phyloP scores from a whole-genome alignment of 2,888 invertebrate genomes.

The Ormia ochracea region DNA sequence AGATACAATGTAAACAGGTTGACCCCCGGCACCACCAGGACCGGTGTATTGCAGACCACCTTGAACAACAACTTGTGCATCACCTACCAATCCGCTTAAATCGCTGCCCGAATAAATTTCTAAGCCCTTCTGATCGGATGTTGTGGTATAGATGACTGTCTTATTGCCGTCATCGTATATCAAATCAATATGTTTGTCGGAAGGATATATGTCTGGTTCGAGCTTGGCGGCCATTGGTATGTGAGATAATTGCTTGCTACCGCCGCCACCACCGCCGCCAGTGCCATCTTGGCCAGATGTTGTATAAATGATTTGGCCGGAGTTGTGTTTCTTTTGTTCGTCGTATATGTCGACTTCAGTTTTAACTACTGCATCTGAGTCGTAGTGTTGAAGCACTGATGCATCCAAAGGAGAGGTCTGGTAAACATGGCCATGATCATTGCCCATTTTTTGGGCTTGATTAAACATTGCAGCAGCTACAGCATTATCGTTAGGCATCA shows the following conservation, averaged over 20 bases:
- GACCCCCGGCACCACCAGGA: slow-evolving; percentile 72
- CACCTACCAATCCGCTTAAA: slow-evolving; percentile 75
- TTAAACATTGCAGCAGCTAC: slow-evolving; percentile 75
- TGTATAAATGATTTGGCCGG: slow-evolving; percentile 77
- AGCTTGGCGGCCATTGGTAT: slow-evolving; percentile 75
- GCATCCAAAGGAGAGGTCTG: slow-evolving; percentile 76
- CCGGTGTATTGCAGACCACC: slow-evolving; percentile 76
- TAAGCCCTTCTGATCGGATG: slow-evolving; percentile 86
- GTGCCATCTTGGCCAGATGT: slow-evolving; percentile 76
- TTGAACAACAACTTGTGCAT: slow-evolving; percentile 77
- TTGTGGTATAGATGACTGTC: slow-evolving; percentile 88
- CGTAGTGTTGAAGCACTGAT: slow-evolving; percentile 76
- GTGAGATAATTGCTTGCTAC: slow-evolving; percentile 73
- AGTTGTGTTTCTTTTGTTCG: slow-evolving; percentile 72
- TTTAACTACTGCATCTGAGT: slow-evolving; percentile 72
- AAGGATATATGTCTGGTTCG: slow-evolving; percentile 76
- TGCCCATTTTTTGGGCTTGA: slow-evolving; percentile 75
- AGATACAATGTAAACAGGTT: slow-evolving; percentile 76
- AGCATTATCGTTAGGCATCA: slow-evolving; percentile 75
- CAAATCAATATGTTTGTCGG: slow-evolving; percentile 83
- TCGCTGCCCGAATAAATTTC: slow-evolving; percentile 80
- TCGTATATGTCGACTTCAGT: slow-evolving; percentile 76
- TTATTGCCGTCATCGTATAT: slow-evolving; percentile 91
- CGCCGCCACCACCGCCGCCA: slow-evolving; percentile 64
- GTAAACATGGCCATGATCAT: slow-evolving; percentile 71